phyloP scores from a whole-genome alignment of 2,113 vertebrate genomes.

The Promerops cafer region DNA sequence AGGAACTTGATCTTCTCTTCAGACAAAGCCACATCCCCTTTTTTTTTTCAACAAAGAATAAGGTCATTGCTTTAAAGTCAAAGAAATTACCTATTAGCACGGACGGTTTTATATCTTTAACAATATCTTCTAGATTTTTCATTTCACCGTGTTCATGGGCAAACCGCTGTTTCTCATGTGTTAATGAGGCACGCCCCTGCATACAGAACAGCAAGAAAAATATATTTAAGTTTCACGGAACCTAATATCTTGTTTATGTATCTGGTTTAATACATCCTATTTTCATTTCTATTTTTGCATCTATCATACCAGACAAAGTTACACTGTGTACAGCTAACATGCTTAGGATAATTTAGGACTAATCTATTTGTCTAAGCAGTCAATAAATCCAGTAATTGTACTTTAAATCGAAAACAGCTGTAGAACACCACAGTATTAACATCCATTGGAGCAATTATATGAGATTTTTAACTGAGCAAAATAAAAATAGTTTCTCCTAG shows the following conservation, averaged over 20 bases:
- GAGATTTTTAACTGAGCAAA: neutral
- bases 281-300: neutral
- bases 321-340: neutral
- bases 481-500: neutral
- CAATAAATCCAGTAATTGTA: neutral
- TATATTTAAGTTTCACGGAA: neutral
- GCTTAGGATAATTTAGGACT: neutral
- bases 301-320: neutral
- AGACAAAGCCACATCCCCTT: neutral
- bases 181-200: constrained; percentile 86
- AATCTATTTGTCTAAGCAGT: neutral
- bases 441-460: neutral
- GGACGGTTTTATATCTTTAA: constrained; percentile 85
- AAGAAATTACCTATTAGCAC: constrained; percentile 86
- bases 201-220: neutral
- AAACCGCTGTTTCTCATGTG: constrained; percentile 86
- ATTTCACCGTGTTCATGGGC: constrained; percentile 87
- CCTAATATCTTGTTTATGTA: neutral
- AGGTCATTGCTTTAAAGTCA: neutral
- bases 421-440: neutral
- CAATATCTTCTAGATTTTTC: constrained; percentile 84
- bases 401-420: neutral
- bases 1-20: constrained; percentile 10
- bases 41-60: neutral
- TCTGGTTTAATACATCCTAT: neutral